A percentile compares a stretch with the other conserved stretches of the same genome.
phyloP scores from a whole-genome alignment of 2,113 vertebrate genomes.

The Meleagris gallopavo region DNA sequence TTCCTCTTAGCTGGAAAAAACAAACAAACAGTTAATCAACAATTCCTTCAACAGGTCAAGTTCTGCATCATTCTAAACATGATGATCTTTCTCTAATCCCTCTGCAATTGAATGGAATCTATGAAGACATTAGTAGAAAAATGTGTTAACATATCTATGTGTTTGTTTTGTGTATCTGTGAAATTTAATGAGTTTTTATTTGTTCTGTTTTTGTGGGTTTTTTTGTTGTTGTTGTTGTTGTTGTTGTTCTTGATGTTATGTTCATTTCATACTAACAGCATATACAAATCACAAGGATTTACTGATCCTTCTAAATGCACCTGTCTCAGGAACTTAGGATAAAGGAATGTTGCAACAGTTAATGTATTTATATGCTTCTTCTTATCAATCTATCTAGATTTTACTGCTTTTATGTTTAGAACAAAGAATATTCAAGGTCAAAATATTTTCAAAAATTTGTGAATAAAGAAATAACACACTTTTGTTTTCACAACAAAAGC shows the following conservation, averaged over 20 bases:
- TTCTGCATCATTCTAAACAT: background rate
- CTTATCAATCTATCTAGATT: background rate
- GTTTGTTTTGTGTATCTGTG: background rate
- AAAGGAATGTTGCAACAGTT: background rate
- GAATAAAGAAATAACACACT: background rate
- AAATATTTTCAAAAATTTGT: background rate
- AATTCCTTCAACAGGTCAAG: background rate
- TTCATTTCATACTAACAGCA: background rate
- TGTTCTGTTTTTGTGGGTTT: too few species aligned
- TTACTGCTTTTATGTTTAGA: background rate
- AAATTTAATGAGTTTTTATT: background rate
- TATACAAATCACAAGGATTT: background rate
- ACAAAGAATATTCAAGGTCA: background rate
- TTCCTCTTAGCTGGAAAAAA: background rate
- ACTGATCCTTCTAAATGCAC: background rate
- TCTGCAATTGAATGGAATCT: background rate
- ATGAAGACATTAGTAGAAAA: background rate
- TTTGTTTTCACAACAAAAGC: background rate
- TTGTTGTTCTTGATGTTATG: background rate
- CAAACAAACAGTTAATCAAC: accelerated
- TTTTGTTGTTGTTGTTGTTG: background rate
- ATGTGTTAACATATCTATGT: background rate
- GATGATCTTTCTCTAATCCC: background rate
- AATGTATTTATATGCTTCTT: background rate
- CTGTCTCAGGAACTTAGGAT: background rate